A percentile compares a stretch with the other conserved stretches of the same genome.
Evolutionary conservation across 2,113 vertebrate species (phyloP).

Genomic region (Australoheros scitulus): DNA sequence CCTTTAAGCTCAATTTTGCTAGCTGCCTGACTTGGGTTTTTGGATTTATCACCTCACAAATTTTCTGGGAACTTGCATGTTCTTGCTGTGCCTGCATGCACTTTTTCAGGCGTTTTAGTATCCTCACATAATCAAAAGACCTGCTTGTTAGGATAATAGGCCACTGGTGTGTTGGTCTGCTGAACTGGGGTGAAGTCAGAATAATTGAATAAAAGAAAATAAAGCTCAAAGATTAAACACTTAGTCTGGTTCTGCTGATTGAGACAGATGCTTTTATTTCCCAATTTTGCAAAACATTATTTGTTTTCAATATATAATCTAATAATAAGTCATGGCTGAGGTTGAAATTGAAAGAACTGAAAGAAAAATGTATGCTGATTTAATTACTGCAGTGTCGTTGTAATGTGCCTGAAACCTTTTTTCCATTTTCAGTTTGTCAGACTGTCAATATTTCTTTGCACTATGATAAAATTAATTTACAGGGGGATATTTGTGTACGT

Average conservation of each 20-base stretch:
- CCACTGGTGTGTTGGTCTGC: background rate
- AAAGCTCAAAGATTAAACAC: background rate
- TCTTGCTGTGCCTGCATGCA: too few relatives aligned
- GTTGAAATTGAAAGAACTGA: background rate
- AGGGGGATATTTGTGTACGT: background rate
- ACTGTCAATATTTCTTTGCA: background rate
- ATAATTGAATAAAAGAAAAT: background rate
- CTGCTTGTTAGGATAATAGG: background rate
- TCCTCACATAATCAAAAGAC: background rate
- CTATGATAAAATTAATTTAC: conserved; percentile 7
- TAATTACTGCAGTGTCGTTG: background rate
- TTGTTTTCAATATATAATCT: background rate
- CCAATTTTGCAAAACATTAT: background rate
- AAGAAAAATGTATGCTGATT: background rate
- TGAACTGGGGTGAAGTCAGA: background rate
- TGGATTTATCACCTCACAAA: background rate
- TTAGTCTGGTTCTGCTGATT: background rate
- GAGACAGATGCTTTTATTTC: background rate
- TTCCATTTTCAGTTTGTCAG: background rate
- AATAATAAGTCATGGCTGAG: background rate
- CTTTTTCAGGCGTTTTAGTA: background rate
- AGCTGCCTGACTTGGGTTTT: background rate
- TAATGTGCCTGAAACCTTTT: background rate
- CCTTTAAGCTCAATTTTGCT: background rate
- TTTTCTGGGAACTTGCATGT: background rate